phyloP scores from a whole-genome alignment of 2,113 vertebrate species.

The Carassius carassius region DNA sequence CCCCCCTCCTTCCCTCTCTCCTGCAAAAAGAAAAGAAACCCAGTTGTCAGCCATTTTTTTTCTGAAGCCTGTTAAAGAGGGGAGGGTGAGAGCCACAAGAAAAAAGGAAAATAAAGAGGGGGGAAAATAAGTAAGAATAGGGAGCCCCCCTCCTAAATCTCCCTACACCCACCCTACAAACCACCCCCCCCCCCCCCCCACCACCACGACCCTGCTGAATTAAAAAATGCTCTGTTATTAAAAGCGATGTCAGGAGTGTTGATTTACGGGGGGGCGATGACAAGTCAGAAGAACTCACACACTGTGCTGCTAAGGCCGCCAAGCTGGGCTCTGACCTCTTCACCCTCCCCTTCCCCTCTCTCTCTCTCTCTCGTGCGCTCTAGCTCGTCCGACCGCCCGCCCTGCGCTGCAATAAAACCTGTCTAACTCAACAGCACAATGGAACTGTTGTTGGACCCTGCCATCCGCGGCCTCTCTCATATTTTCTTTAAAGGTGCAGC shows the following conservation, averaged over 20 bases:
- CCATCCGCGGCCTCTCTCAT: conserved; percentile 74
- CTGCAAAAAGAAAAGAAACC: conserved; percentile 51
- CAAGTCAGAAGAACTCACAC: conserved; percentile 78
- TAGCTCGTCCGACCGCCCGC: conserved; percentile 60
- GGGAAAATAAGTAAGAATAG: conserved; percentile 21
- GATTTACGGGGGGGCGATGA: conserved; percentile 83
- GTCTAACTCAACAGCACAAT: conserved; percentile 79
- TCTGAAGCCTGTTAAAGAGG: conserved; percentile 53
- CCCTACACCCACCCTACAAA: conserved; percentile 1
- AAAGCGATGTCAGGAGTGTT: conserved; percentile 78
- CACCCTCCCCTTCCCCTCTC: conserved; percentile 75
- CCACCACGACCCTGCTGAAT: conserved; percentile 70
- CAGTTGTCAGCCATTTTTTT: conserved; percentile 60
- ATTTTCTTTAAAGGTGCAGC: conserved; percentile 84
- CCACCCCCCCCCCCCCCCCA: background rate
- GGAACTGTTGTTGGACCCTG: conserved; percentile 78
- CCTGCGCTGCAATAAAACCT: conserved; percentile 74
- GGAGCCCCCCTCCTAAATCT: background rate
- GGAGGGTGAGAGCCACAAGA: conserved; percentile 35
- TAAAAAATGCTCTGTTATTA: conserved; percentile 82
- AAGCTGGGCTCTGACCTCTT: conserved; percentile 80
- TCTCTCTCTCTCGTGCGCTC: conserved; percentile 70
- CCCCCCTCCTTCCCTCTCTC: conserved; percentile 27
- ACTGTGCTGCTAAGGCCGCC: conserved; percentile 73
- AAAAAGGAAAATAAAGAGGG: conserved; percentile 24